Percentiles rank a stretch among this genome's conserved stretches.
phyloP scores from a whole-genome alignment of 2,888 invertebrate species.

The Barypeithes pellucidus region DNA sequence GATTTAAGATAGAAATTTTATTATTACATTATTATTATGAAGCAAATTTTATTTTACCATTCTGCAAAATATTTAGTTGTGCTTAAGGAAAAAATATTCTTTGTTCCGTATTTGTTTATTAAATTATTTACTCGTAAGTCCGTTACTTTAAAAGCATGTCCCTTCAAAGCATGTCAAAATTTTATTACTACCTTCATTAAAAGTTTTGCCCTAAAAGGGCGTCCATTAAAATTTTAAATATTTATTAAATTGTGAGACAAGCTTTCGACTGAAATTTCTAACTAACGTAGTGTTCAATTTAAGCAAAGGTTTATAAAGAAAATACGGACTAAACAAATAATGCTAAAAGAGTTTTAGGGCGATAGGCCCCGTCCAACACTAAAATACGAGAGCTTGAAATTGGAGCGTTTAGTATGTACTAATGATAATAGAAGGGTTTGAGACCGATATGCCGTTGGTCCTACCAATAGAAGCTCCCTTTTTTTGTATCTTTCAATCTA shows the following conservation, averaged over 20 bases:
- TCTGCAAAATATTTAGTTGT: too few relatives aligned
- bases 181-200: background rate
- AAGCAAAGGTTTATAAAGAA: background rate
- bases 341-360: too few relatives aligned
- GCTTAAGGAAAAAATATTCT: too few relatives aligned
- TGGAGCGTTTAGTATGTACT: too few relatives aligned
- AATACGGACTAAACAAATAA: conserved; percentile 1
- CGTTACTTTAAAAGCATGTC: background rate
- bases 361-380: too few relatives aligned
- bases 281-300: background rate
- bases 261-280: background rate
- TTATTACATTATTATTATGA: conserved; percentile 4
- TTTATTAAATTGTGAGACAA: background rate
- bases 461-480: too few relatives aligned
- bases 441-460: too few relatives aligned
- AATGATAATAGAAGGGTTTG: too few relatives aligned
- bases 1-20: conserved; percentile 9
- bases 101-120: too few relatives aligned
- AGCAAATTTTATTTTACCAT: too few relatives aligned
- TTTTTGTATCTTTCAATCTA: too few relatives aligned
- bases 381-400: too few relatives aligned
- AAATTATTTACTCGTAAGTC: background rate
- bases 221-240: background rate
- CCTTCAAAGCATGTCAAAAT: background rate
- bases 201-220: background rate